phyloP scores from a whole-genome alignment of 2,888 invertebrate genomes.

The Crioceris asparagi region DNA sequence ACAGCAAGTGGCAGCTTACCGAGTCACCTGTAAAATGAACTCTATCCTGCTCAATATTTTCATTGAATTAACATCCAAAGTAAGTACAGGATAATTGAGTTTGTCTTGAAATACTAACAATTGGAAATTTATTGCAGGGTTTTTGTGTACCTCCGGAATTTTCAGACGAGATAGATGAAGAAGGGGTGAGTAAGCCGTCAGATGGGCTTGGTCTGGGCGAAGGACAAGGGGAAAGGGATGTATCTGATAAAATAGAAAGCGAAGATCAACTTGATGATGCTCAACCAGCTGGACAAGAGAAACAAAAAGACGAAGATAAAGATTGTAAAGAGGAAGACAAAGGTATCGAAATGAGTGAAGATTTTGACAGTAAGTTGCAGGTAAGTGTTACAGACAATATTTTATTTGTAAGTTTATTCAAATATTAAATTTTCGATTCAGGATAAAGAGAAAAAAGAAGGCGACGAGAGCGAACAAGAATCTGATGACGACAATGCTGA shows the following conservation, averaged over 20 bases:
- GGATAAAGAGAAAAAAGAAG: constrained; percentile 33
- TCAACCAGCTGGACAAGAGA: constrained; percentile 66
- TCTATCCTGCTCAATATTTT: constrained; percentile 77
- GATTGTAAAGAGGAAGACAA: constrained; percentile 82
- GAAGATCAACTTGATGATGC: constrained; percentile 92
- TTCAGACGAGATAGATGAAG: constrained; percentile 56
- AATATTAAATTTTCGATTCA: constrained; percentile 7
- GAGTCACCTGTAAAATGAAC: constrained; percentile 71
- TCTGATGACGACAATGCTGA: constrained; percentile 72
- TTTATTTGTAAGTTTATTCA: neutral
- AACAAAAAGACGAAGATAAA: constrained; percentile 54
- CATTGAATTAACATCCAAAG: constrained; percentile 66
- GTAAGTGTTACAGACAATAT: constrained; percentile 25
- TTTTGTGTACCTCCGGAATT: constrained; percentile 88
- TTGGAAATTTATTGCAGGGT: constrained; percentile 56
- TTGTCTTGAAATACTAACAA: too few species aligned
- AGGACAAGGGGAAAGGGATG: constrained; percentile 88
- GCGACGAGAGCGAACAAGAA: constrained; percentile 53
- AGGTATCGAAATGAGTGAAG: constrained; percentile 92
- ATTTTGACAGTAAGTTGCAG: constrained; percentile 83
- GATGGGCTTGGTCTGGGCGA: constrained; percentile 86
- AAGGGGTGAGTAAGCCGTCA: constrained; percentile 38
- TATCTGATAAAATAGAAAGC: constrained; percentile 81
- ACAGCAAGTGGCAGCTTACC: constrained; percentile 66
- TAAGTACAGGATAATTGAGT: constrained; percentile 23